Percentiles rank a stretch among this genome's conserved stretches.
Evolutionary conservation across 2,113 vertebrate species (phyloP).

Genomic region (Ptyas mucosa): DNA sequence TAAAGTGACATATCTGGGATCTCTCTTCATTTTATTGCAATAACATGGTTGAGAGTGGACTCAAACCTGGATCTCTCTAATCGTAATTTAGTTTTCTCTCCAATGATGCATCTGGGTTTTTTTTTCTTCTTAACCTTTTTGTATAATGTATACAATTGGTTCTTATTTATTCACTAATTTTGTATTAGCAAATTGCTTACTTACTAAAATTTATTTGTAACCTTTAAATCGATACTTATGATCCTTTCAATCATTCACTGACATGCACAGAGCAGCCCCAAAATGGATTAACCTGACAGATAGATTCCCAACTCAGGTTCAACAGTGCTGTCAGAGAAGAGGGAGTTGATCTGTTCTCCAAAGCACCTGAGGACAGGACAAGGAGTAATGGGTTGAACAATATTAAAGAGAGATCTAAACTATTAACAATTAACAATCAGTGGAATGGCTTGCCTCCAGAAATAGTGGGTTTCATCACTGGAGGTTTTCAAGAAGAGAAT

Average conservation of each 20-base stretch:
- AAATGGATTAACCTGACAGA: not conserved
- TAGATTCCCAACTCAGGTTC: not conserved
- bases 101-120: not conserved
- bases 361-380: too few relatives aligned
- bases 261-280: not conserved
- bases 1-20: not conserved
- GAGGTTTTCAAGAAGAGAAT: too few relatives aligned
- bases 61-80: not conserved
- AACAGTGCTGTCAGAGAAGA: not conserved
- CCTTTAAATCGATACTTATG: not conserved
- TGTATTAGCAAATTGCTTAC: not conserved
- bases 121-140: not conserved
- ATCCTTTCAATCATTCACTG: not conserved
- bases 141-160: not conserved
- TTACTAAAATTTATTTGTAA: not conserved
- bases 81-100: not conserved
- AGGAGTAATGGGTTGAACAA: too few relatives aligned
- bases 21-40: not conserved
- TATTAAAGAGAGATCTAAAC: not conserved
- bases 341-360: too few relatives aligned
- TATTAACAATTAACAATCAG: not conserved
- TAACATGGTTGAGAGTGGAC: not conserved
- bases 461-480: too few relatives aligned
- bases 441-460: not conserved
- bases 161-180: not conserved